Conservation (phyloP, 2,113 vertebrate genomes). For the Lepus timidus region DNA sequence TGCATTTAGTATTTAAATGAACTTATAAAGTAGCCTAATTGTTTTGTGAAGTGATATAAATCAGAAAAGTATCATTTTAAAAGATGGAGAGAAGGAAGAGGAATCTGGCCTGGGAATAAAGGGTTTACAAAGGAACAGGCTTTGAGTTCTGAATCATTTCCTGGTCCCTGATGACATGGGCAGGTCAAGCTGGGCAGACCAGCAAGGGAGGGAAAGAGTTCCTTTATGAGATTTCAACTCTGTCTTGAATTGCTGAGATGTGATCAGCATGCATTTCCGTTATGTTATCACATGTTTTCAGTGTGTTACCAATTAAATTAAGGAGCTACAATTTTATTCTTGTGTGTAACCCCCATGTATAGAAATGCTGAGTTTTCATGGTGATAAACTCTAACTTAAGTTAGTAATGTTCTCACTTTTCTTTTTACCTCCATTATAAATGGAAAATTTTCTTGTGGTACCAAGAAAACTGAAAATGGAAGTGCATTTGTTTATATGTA, state of each 20-base stretch:
- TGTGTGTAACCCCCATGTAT: not conserved
- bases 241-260: not conserved
- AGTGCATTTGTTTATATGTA: not conserved
- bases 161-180: too few species aligned
- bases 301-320: not conserved
- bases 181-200: not conserved
- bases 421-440: not conserved
- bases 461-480: not conserved
- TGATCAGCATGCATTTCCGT: not conserved
- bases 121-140: not conserved
- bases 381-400: not conserved
- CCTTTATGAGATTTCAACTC: not conserved
- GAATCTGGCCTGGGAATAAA: not conserved
- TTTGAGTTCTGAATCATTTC: slow-evolving; percentile 26
- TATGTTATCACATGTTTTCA: not conserved
- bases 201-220: not conserved
- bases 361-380: not conserved
- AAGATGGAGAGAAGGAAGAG: not conserved
- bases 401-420: not conserved
- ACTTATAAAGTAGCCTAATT: not conserved
- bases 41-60: not conserved
- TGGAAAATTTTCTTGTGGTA: not conserved
- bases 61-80: not conserved
- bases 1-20: not conserved
- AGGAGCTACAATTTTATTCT: not conserved